Evolutionary conservation across 2,113 vertebrate species (phyloP).

Genomic region (Pelodiscus sinensis): DNA sequence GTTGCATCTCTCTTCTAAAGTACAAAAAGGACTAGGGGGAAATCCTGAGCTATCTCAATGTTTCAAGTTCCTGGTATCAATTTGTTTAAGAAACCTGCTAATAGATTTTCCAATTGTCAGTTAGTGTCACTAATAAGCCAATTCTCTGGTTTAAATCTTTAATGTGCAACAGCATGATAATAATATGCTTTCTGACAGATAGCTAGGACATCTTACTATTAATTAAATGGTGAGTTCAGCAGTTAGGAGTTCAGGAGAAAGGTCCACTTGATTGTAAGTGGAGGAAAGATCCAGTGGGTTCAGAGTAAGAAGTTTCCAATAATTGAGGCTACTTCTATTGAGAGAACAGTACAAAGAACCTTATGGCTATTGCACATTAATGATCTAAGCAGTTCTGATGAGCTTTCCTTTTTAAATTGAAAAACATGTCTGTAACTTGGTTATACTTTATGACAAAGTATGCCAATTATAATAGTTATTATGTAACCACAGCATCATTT

Average conservation of each 20-base stretch:
- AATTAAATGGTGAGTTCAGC: not conserved
- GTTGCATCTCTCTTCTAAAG: not conserved
- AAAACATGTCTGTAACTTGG: not conserved
- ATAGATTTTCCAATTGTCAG: not conserved
- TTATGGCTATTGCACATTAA: not conserved
- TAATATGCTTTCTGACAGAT: not conserved
- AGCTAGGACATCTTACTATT: not conserved
- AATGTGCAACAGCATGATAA: not conserved
- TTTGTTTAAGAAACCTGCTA: not conserved
- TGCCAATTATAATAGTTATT: conserved; percentile 27
- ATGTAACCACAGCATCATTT: conserved; percentile 39
- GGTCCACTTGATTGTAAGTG: too few relatives aligned
- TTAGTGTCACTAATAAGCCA: not conserved
- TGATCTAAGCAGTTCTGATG: not conserved
- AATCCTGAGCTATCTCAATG: not conserved
- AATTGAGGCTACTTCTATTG: not conserved
- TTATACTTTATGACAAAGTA: conserved; percentile 11
- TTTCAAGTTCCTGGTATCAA: not conserved
- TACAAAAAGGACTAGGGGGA: not conserved
- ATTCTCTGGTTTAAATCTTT: not conserved
- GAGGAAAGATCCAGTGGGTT: too few relatives aligned
- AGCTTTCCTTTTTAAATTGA: not conserved
- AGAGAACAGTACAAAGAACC: not conserved
- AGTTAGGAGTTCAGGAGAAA: not conserved
- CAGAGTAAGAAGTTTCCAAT: not conserved